Evolutionary conservation across 2,888 invertebrate genomes (phyloP).

Genomic region (Coelopa pilipes): DNA sequence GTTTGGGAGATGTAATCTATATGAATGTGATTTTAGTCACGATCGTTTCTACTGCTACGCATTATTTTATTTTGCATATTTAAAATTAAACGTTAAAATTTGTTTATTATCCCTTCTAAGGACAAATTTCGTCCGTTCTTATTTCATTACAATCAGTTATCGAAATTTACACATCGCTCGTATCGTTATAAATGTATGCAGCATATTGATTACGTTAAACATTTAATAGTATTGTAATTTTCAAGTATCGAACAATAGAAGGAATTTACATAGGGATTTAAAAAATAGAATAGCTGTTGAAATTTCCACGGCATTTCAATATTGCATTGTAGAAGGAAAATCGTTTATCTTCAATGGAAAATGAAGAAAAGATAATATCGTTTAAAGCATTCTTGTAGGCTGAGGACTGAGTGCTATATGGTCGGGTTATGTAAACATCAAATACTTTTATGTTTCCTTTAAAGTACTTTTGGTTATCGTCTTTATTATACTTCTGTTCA

Average conservation of each 20-base stretch:
- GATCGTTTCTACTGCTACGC: constrained; percentile 5
- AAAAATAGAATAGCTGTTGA: neutral
- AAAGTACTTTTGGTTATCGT: constrained; percentile 6
- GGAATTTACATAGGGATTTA: constrained; percentile 4
- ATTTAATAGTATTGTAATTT: constrained; percentile 9
- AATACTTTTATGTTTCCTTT: constrained; percentile 13
- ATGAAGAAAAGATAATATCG: neutral
- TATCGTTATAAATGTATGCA: constrained; percentile 4
- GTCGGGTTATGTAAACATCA: neutral
- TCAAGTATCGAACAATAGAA: constrained; percentile 17
- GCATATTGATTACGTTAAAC: constrained; percentile 8
- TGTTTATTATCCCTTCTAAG: constrained; percentile 11
- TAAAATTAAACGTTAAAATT: constrained; percentile 6
- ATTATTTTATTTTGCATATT: constrained; percentile 5
- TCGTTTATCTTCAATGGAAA: no score
- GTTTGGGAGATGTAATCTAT: constrained; percentile 9
- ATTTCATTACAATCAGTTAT: neutral
- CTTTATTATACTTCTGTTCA: neutral
- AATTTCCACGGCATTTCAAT: neutral
- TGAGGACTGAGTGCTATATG: constrained; percentile 10
- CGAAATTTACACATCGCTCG: neutral
- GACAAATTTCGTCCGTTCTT: neutral
- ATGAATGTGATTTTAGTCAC: neutral
- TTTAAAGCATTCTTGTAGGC: constrained; percentile 6
- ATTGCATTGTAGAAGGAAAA: neutral